A percentile compares a stretch with the other conserved stretches of the same genome.
phyloP scores from a whole-genome alignment of 2,888 invertebrate species.

The Tipula helvola region DNA sequence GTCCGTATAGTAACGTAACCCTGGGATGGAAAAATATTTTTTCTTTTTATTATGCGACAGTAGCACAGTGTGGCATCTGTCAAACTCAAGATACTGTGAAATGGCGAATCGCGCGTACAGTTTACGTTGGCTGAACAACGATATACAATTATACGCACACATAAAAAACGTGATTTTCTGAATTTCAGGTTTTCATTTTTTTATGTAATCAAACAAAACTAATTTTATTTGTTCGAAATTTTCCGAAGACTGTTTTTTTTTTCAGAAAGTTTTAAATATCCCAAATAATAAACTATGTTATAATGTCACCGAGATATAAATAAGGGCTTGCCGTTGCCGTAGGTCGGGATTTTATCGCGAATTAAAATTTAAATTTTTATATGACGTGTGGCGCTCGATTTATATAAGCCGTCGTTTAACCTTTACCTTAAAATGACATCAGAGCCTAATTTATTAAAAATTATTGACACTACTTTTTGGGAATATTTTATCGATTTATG shows the following conservation, averaged over 20 bases:
- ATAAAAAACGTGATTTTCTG: neutral
- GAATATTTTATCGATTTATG: neutral
- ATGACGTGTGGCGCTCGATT: neutral
- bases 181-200: neutral
- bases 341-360: neutral
- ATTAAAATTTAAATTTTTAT: neutral
- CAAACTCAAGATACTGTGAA: neutral
- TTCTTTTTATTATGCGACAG: neutral
- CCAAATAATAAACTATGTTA: no score
- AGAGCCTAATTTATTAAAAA: neutral
- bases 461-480: neutral
- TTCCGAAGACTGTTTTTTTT: neutral
- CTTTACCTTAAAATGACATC: neutral
- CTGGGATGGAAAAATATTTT: neutral
- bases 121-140: no score
- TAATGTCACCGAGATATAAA: no score
- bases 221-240: neutral
- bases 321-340: no score
- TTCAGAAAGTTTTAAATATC: no score
- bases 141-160: neutral
- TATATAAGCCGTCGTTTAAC: neutral
- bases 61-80: neutral
- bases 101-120: no score
- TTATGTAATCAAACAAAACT: neutral
- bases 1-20: neutral